Conservation (phyloP, 2,113 vertebrate species). For the Tragelaphus imberbis region DNA sequence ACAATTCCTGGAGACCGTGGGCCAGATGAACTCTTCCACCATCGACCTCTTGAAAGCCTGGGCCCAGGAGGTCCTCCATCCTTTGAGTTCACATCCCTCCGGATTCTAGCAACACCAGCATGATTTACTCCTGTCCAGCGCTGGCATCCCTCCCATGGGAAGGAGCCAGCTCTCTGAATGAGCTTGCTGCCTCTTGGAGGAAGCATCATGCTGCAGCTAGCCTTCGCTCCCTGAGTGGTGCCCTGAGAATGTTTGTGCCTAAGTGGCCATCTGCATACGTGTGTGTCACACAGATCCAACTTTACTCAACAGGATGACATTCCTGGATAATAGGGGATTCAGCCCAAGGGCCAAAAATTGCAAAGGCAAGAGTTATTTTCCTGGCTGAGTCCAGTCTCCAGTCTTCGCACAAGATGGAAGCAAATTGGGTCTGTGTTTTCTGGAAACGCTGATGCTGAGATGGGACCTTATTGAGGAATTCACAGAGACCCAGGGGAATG, state of each 20-base stretch:
- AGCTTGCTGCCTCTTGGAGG: slow-evolving; percentile 29
- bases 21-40: not conserved
- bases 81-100: not conserved
- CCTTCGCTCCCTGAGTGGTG: not conserved
- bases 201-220: not conserved
- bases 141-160: not conserved
- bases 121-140: not conserved
- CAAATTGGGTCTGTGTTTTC: slow-evolving; percentile 29
- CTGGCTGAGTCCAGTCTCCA: not conserved
- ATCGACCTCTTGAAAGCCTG: not conserved
- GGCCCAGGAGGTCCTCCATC: not conserved
- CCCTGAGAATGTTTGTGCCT: not conserved
- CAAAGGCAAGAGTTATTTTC: slow-evolving; percentile 6
- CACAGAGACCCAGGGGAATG: slow-evolving; percentile 29
- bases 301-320: not conserved
- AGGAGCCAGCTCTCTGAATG: not conserved
- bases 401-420: slow-evolving; percentile 38
- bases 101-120: not conserved
- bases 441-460: slow-evolving; percentile 46
- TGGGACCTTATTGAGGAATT: slow-evolving; percentile 51
- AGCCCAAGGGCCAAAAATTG: not conserved
- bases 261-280: not conserved
- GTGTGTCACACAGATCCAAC: not conserved
- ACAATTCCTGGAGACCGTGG: not conserved
- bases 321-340: not conserved